These are phyloP conservation scores for Chesias legatella DNA, from an alignment of 2,888 invertebrate genomes.

Conservation along the genomic window DNA sequence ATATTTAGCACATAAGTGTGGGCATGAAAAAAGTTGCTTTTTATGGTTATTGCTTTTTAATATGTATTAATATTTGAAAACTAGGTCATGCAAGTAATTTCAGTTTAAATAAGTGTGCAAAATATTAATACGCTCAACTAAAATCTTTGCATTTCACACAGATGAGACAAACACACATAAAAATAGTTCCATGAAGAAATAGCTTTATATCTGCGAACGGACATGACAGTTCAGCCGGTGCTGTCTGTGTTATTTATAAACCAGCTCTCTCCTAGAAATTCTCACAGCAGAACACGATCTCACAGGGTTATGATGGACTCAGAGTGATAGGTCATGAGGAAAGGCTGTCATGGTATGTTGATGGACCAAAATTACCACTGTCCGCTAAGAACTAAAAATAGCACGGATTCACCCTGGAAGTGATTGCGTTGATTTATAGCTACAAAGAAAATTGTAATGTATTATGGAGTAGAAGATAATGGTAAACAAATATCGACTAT, in stretches of 20 bases:
- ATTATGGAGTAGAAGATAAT: conserved; percentile 29
- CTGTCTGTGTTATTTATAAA: conserved; percentile 66
- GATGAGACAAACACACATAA: conserved; percentile 20
- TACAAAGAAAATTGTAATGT: conserved; percentile 10
- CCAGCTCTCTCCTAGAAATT: conserved; percentile 50
- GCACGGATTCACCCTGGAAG: conserved; percentile 64
- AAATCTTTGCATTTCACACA: conserved; percentile 4
- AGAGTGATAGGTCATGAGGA: conserved; percentile 28
- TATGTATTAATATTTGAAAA: conserved; percentile 7
- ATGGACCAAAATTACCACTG: conserved; percentile 57
- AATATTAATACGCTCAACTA: not conserved
- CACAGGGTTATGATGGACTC: conserved; percentile 22
- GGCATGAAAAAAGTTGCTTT: too few species aligned
- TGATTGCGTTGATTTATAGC: conserved; percentile 39
- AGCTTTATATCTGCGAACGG: conserved; percentile 26
- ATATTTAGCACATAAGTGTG: too few species aligned
- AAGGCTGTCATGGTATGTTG: conserved; percentile 30
- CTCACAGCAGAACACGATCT: conserved; percentile 31
- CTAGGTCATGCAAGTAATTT: too few species aligned
- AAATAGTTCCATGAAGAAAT: conserved; percentile 28
- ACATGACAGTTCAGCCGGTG: conserved; percentile 46
- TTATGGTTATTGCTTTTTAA: too few species aligned
- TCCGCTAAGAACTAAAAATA: conserved; percentile 62
- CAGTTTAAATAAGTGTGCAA: not conserved
- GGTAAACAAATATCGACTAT: conserved; percentile 47